Percentiles rank a stretch among this genome's conserved stretches.
Evolutionary conservation across 1,140 invertebrate species (phyloP).

Genomic region (Acromyrmex echinatior): DNA sequence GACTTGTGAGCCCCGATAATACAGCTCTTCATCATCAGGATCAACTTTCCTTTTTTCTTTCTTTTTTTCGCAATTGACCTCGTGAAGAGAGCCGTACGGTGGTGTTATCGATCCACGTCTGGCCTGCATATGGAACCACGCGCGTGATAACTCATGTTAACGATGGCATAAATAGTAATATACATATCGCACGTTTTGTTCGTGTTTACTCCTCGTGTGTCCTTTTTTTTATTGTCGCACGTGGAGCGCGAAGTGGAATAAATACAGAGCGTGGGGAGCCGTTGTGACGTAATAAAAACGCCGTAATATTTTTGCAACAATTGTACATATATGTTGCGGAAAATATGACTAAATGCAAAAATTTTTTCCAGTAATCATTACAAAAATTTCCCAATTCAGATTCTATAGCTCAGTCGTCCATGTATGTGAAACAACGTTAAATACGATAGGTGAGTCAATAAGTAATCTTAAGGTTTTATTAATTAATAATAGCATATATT

Average conservation of each 20-base stretch:
- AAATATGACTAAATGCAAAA: too few species aligned
- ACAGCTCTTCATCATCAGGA: not conserved
- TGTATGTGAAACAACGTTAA: not conserved
- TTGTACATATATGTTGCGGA: not conserved
- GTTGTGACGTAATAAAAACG: constrained; percentile 24
- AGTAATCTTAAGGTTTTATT: too few species aligned
- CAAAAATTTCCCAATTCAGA: not conserved
- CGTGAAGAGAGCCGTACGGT: not conserved
- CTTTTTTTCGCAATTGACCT: constrained; percentile 8
- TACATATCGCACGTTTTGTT: constrained; percentile 34
- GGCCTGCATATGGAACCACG: constrained; percentile 1
- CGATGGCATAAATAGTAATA: constrained; percentile 63
- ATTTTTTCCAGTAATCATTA: not conserved
- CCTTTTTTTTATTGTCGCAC: constrained; percentile 28
- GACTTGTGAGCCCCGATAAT: constrained; percentile 26
- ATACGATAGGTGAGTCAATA: not conserved
- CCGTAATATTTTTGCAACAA: not conserved
- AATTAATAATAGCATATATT: too few species aligned
- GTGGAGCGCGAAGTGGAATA: not conserved
- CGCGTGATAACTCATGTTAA: constrained; percentile 53
- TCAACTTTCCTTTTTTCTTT: not conserved
- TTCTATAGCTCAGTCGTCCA: not conserved
- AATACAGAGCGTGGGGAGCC: not conserved
- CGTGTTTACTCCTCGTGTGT: not conserved
- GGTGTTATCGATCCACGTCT: not conserved